Conservation (phyloP, 2,113 vertebrate species). For the Lepisosteus oculatus region DNA sequence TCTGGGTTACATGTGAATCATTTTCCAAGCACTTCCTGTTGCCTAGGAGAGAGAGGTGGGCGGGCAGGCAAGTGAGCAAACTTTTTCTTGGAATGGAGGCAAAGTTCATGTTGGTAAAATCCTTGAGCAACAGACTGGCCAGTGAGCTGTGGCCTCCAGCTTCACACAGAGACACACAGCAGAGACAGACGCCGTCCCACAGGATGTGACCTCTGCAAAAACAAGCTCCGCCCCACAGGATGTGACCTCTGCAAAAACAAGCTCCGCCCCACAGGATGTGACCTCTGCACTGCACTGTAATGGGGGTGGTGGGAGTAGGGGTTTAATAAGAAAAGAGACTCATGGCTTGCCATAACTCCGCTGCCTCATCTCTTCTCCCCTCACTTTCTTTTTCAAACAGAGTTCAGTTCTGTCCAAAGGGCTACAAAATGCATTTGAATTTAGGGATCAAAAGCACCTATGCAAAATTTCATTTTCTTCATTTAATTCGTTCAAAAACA, state of each 20-base stretch:
- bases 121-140: conserved; percentile 9
- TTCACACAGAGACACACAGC: neutral
- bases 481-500: too few species aligned
- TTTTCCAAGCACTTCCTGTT: conserved; percentile 46
- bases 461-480: too few species aligned
- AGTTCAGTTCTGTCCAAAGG: too few species aligned
- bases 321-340: too few species aligned
- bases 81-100: conserved; percentile 24
- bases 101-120: conserved; percentile 37
- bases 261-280: too few species aligned
- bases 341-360: too few species aligned
- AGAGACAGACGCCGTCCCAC: conserved; percentile 5
- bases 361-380: too few species aligned
- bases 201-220: conserved; percentile 8
- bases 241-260: neutral
- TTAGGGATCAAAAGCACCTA: too few species aligned
- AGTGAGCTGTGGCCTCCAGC: neutral
- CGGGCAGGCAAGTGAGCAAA: conserved; percentile 2
- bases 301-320: too few species aligned
- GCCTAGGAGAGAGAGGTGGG: conserved; percentile 15
- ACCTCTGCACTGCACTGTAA: too few species aligned
- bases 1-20: conserved; percentile 45
- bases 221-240: neutral
- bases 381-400: too few species aligned
- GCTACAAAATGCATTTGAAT: too few species aligned